Conservation (phyloP, 2,113 vertebrate genomes). For the Pterocles gutturalis region DNA sequence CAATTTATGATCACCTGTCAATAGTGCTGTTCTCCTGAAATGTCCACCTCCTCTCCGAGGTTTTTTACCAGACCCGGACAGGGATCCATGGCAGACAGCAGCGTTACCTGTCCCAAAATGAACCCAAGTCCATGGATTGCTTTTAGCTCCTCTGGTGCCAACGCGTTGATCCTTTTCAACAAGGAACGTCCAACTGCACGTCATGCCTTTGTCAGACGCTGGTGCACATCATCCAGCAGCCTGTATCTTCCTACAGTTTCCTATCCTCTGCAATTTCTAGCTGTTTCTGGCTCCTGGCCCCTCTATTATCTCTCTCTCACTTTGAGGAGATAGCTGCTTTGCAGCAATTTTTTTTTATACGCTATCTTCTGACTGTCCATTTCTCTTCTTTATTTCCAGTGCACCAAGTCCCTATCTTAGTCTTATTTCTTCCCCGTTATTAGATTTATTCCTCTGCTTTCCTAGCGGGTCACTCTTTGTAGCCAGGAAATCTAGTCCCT, state of each 20-base stretch:
- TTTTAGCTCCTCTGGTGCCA: not conserved
- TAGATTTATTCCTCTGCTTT: slow-evolving; percentile 19
- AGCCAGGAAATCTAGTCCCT: not conserved
- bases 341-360: no score
- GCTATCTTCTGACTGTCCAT: slow-evolving; percentile 33
- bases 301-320: slow-evolving; percentile 37
- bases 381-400: slow-evolving; percentile 46
- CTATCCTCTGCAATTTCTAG: slow-evolving; percentile 29
- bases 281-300: not conserved
- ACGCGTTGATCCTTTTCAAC: not conserved
- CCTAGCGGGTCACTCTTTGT: not conserved
- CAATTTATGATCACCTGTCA: not conserved
- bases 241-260: not conserved
- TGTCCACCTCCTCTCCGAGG: not conserved
- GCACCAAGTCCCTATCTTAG: slow-evolving; percentile 3
- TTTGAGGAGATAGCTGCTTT: slow-evolving; percentile 37
- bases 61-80: not conserved
- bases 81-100: not conserved
- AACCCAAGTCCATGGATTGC: not conserved
- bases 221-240: slow-evolving; percentile 3
- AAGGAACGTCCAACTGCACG: not conserved
- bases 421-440: slow-evolving; percentile 32
- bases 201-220: not conserved
- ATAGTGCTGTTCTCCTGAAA: not conserved
- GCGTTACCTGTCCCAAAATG: not conserved